Evolutionary conservation across 2,113 vertebrate species (phyloP), one percentile per base, ranked within the genome.

Genomic region (Oryzias woworae): DNA sequence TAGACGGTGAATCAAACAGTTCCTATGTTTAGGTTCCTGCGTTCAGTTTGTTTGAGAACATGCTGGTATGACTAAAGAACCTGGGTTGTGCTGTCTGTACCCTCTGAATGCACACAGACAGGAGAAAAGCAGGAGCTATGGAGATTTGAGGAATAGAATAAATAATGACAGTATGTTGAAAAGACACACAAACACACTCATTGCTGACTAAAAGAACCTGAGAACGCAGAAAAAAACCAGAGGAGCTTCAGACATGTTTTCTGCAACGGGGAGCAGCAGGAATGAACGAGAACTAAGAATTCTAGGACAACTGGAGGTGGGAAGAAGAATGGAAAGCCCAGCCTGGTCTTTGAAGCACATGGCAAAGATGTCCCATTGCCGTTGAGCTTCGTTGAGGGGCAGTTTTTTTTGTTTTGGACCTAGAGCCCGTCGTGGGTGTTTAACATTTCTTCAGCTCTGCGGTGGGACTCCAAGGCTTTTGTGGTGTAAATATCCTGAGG

Each of bases 401-500:
- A 60, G 71, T 58, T 36, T 36, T 36, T 36, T 36, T 36, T 36
- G 26, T 10, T 12, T 46, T 53, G 66, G 73, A 75, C 80, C 82
- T 90, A 91, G 88, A 94, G 95, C 85, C 95, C 95, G 23, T 95
- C 93, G 61, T 94, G 94, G 81, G 87, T 75, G 85, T 94, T 91
- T 87, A 95, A 90, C 92, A 94, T 94, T 85, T 95, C 94, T 67
- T 95, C 95, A 82, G 95, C 93, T 90, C 95, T 92, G 92, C 95
- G 93, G 89, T 94, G 96, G 86, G 95, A 93, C 91, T 97, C 97
- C 96, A 96, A 96, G 96, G 96, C 96, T 94, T 94, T 97, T 92
- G 94, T 94, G 95, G 96, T 94, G 94, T 95, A 96, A 87, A 94
- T 96, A 93, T 98, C 96, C 96, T 96, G 96, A 94, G 96, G 96